Evolutionary conservation across 1,140 invertebrate species (phyloP).

Genomic region (Diplogasteroides magnus): DNA sequence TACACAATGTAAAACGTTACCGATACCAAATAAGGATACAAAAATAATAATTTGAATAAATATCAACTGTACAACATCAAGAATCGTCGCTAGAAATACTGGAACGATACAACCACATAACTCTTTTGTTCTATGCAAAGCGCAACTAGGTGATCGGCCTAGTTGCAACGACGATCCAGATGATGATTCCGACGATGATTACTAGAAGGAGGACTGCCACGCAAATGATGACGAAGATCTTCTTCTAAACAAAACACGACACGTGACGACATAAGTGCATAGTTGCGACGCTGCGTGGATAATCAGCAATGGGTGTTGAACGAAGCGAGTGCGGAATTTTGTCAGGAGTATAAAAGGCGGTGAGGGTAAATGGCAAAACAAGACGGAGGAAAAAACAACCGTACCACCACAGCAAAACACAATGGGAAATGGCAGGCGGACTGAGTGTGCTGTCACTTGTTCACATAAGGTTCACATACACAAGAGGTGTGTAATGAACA

Average conservation of each 20-base stretch:
- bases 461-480: too few species aligned
- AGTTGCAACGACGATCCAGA: constrained; percentile 44
- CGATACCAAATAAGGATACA: too few species aligned
- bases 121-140: too few species aligned
- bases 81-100: too few species aligned
- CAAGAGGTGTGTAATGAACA: too few species aligned
- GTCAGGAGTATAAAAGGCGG: constrained; percentile 5
- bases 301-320: background rate
- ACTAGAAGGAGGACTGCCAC: constrained; percentile 39
- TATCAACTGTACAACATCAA: too few species aligned
- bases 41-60: too few species aligned
- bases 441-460: too few species aligned
- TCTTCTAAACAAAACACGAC: constrained; percentile 43
- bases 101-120: too few species aligned
- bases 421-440: too few species aligned
- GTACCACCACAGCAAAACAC: background rate
- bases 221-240: constrained; percentile 42
- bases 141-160: too few species aligned
- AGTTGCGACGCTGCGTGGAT: background rate
- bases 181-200: constrained; percentile 42
- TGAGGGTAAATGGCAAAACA: background rate
- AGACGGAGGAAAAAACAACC: background rate
- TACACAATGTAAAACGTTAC: too few species aligned
- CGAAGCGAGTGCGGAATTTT: background rate
- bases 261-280: constrained; percentile 1